Base-by-base conservation (phyloP, 2,888 invertebrate species). In the Saturnia japonica region DNA sequence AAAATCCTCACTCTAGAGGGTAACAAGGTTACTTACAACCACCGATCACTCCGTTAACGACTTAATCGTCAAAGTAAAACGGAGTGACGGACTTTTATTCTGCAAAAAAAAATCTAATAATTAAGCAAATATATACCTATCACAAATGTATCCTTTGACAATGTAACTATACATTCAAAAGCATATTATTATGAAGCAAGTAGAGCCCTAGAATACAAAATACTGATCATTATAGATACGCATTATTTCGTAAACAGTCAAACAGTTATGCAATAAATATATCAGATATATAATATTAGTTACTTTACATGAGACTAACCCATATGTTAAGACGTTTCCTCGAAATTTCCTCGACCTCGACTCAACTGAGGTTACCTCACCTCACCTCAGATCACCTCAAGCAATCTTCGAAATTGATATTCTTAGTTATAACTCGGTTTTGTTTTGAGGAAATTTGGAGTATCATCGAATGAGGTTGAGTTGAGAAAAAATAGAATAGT, bases 91-190 rank as follows among this genome's bases (percentile, higher is more conserved):
- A 66, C 47, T 40, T 51, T 22, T 51, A 70, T 40, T 51, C n/a
- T 51, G n/a, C 47, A 71, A 75, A 74, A 72, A 72, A 81, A 86
- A 84, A 81, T 88, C 89, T 85, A 87, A 86, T 82, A 85, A 54
- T 54, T 54, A 22, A 54, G 19, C 54, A 22, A 88, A 90, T 86
- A 34, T 34, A 2, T 87, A 88, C 85, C 85, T 91, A 91, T 91
- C 91, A 92, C 91, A 91, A 91, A 88, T 64, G 45, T 66, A 66
- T 54, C 64, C 70, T 66, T 70, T 25, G 70, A 66, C 66, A 79
- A 80, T 82, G 77, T 77, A 76, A 76, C 78, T 77, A 79, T 80
- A 66, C 66, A 77, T 74, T 81, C 71, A 76, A 77, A 80, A 75
- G 78, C 76, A 74, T 22, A 11, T 2, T 22, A 54, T 54, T n/a